These are phyloP conservation scores for Hirtodrosophila cameraria DNA, from an alignment of 2,888 invertebrate species.

Conservation along the genomic window DNA sequence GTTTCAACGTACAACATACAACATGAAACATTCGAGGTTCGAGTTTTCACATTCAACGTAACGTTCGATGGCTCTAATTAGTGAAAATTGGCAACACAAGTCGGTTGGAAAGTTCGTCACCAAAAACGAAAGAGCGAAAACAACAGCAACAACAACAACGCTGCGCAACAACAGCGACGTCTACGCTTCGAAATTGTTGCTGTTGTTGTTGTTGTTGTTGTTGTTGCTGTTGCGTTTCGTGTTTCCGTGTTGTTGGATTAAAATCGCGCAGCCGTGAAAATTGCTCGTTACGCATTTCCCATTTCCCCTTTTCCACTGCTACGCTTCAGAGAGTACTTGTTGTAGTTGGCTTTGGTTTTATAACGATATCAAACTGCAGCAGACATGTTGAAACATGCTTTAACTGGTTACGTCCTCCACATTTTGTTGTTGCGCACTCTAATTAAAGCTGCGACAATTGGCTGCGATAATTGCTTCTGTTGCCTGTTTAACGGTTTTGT, in stretches of 20 bases:
- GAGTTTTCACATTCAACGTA: too few species aligned
- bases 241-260: constrained; percentile 78
- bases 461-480: not conserved
- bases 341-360: constrained; percentile 26
- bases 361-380: constrained; percentile 14
- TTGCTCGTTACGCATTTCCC: constrained; percentile 65
- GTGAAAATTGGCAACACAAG: constrained; percentile 76
- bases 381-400: constrained; percentile 14
- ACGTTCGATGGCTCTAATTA: constrained; percentile 65
- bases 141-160: too few species aligned
- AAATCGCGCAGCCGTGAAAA: constrained; percentile 74
- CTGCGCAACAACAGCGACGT: not conserved
- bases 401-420: constrained; percentile 20
- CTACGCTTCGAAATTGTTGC: constrained; percentile 2
- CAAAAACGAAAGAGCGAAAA: constrained; percentile 27
- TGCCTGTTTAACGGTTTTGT: too few species aligned
- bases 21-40: constrained; percentile 20
- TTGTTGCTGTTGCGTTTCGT: too few species aligned
- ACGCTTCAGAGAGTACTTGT: not conserved
- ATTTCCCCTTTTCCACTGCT: constrained; percentile 50
- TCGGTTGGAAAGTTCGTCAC: constrained; percentile 75
- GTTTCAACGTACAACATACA: constrained; percentile 1
- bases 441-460: constrained; percentile 24
- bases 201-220: constrained; percentile 10
- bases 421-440: constrained; percentile 5